A percentile compares a stretch with the other conserved stretches of the same genome.
These are phyloP conservation scores for Athene noctua DNA, from an alignment of 2,113 vertebrate genomes.

Conservation along the genomic window DNA sequence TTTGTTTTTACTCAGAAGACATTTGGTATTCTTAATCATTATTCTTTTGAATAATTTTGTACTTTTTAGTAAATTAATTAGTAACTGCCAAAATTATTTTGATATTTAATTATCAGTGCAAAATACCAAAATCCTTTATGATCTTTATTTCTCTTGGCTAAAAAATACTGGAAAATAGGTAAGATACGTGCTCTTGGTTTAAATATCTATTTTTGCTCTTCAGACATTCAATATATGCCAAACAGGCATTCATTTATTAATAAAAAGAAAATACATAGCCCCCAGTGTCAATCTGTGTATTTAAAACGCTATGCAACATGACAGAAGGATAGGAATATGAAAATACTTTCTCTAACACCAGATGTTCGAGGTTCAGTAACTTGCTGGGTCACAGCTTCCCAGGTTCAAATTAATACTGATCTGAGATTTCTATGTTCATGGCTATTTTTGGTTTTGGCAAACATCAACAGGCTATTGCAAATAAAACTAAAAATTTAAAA, in stretches of 20 bases:
- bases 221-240: neutral
- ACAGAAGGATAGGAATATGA: neutral
- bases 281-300: neutral
- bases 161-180: neutral
- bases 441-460: neutral
- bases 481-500: neutral
- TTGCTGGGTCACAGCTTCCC: neutral
- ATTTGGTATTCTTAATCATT: neutral
- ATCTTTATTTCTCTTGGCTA: neutral
- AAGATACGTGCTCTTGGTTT: neutral
- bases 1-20: neutral
- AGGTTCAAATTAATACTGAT: neutral
- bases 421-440: neutral
- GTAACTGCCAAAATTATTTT: neutral
- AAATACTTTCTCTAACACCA: neutral
- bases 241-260: neutral
- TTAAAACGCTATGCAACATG: neutral
- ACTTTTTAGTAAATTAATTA: conserved; percentile 11
- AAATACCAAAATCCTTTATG: neutral
- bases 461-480: neutral
- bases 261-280: neutral
- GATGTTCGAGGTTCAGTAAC: neutral
- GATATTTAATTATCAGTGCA: conserved; percentile 27
- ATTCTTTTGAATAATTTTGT: neutral
- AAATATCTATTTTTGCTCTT: neutral